These are phyloP conservation scores for Shargacucullia verbasci DNA, from an alignment of 2,888 invertebrate genomes.

Conservation along the genomic window DNA sequence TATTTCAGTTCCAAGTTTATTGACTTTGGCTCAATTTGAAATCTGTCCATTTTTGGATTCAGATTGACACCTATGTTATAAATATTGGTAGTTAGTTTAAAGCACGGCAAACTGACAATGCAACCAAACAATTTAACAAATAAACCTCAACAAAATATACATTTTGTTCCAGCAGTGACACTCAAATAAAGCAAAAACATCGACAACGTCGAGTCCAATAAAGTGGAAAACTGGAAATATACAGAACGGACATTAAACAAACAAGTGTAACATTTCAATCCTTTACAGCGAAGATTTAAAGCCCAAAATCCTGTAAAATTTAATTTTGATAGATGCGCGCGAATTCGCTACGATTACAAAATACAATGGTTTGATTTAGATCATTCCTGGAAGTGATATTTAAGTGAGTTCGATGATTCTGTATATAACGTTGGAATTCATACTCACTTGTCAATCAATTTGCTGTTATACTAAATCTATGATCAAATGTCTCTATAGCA, in stretches of 20 bases:
- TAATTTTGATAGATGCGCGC: slow-evolving; percentile 82
- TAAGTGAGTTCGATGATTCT: too few species aligned
- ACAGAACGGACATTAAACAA: slow-evolving; percentile 59
- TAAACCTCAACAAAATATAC: slow-evolving; percentile 45
- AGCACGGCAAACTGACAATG: slow-evolving; percentile 12
- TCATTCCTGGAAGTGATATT: slow-evolving; percentile 31
- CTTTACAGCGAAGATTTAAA: slow-evolving; percentile 69
- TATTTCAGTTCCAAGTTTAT: too few species aligned
- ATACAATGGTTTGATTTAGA: slow-evolving; percentile 57
- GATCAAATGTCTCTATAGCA: too few species aligned
- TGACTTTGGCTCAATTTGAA: too few species aligned
- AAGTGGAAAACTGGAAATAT: slow-evolving; percentile 59
- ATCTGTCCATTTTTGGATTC: too few species aligned
- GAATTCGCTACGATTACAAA: slow-evolving; percentile 75
- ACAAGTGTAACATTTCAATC: slow-evolving; percentile 70
- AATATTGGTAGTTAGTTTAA: too few species aligned
- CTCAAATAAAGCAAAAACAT: slow-evolving; percentile 60
- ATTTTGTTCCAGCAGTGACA: slow-evolving; percentile 50
- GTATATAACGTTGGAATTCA: too few species aligned
- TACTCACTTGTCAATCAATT: too few species aligned
- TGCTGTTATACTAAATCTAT: too few species aligned
- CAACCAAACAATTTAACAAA: slow-evolving; percentile 43
- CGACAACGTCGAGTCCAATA: slow-evolving; percentile 51
- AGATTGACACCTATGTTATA: too few species aligned
- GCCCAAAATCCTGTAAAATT: slow-evolving; percentile 79